A percentile compares a stretch with the other conserved stretches of the same genome.
Evolutionary conservation across 2,113 vertebrate species (phyloP).

Genomic region (Lynx canadensis): DNA sequence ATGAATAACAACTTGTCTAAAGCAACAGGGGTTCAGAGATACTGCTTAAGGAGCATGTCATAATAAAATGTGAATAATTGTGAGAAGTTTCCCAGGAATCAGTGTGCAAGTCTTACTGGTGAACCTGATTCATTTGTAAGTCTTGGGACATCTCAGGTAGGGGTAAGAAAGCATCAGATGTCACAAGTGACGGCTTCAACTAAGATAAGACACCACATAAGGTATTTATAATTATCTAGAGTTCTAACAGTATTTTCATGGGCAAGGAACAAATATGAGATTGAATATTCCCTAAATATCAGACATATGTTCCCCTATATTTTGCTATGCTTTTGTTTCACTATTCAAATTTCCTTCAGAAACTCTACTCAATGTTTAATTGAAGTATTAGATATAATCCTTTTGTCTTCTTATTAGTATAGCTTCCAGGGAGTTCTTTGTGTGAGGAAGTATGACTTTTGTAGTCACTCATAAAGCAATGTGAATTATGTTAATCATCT

Average conservation of each 20-base stretch:
- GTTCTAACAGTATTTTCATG: not conserved
- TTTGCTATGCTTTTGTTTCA: not conserved
- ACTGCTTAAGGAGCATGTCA: not conserved
- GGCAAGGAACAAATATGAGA: not conserved
- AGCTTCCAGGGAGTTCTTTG: not conserved
- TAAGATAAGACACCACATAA: not conserved
- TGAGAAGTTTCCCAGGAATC: not conserved
- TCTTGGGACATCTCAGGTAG: not conserved
- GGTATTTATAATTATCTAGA: not conserved
- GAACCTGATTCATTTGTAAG: not conserved
- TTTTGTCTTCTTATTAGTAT: not conserved
- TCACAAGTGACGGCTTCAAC: not conserved
- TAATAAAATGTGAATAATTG: not conserved
- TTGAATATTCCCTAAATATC: not conserved
- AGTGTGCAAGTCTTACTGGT: not conserved
- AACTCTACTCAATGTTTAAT: not conserved
- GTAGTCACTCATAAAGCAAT: not conserved
- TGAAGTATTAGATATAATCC: not conserved
- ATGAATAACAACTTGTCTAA: not conserved
- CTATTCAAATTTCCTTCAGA: not conserved
- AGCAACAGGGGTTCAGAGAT: not conserved
- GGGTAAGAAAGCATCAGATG: not conserved
- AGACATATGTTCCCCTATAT: not conserved
- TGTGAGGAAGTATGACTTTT: not conserved
- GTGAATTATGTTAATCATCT: not conserved